Conservation (phyloP, 92 coral and sea anemone species). For the Heliopora coerulea region DNA sequence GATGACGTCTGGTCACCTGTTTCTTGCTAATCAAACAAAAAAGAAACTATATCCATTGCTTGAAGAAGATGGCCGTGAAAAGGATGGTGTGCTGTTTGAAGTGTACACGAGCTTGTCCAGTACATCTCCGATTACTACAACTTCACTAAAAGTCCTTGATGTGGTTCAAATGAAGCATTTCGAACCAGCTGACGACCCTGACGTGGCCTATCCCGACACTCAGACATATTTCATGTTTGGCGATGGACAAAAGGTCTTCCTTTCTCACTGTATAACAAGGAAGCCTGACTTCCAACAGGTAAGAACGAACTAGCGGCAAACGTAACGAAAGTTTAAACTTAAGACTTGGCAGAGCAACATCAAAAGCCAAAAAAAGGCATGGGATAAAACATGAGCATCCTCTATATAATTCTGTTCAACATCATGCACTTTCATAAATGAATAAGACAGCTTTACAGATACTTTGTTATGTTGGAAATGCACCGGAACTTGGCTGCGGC, state of each 20-base stretch:
- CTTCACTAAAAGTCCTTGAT: conserved; percentile 59
- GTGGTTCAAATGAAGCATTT: conserved; percentile 70
- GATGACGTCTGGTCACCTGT: conserved; percentile 1
- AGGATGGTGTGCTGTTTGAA: conserved; percentile 41
- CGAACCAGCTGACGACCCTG: conserved; percentile 41
- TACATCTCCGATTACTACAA: conserved; percentile 31
- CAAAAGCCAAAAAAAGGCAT: no score
- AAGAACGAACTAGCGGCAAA: background rate
- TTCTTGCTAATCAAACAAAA: conserved; percentile 11
- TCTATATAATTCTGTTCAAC: no score
- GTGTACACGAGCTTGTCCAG: background rate
- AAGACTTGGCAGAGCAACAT: no score
- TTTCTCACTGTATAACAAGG: conserved; percentile 67
- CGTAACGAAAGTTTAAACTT: no score
- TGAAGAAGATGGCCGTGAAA: conserved; percentile 64
- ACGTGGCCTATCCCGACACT: conserved; percentile 50
- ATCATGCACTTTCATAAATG: no score
- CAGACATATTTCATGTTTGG: conserved; percentile 72
- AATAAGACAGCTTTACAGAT: no score
- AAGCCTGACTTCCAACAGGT: conserved; percentile 83
- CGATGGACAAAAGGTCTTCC: conserved; percentile 50
- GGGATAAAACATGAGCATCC: no score
- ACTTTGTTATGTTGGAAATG: no score
- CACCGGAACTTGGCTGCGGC: no score
- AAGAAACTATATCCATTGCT: conserved; percentile 26